Evolutionary conservation across 2,797 vertebrate species (phyloP).

Genomic region (Peromyscus aztecus): DNA sequence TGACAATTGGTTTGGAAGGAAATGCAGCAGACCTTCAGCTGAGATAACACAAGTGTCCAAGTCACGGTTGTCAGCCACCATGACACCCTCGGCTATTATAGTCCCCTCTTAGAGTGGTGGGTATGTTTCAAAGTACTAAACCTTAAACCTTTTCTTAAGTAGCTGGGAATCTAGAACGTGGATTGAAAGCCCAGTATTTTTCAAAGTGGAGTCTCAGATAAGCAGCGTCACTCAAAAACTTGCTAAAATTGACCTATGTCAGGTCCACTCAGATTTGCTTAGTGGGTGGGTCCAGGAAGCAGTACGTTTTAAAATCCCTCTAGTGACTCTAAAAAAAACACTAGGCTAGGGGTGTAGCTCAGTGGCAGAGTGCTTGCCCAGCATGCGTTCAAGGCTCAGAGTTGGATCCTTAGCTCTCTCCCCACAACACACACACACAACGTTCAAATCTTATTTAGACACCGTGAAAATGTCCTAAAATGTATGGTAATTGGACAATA

Average conservation of each 20-base stretch:
- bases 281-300: neutral
- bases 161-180: neutral
- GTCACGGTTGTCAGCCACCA: neutral
- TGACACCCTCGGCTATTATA: neutral
- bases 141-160: neutral
- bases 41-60: neutral
- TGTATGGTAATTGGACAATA: neutral
- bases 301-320: neutral
- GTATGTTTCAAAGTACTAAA: neutral
- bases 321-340: neutral
- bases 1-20: neutral
- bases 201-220: neutral
- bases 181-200: neutral
- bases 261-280: neutral
- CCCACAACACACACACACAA: neutral
- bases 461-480: neutral
- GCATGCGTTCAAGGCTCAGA: neutral
- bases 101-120: neutral
- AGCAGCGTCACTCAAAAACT: neutral
- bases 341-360: neutral
- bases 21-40: neutral
- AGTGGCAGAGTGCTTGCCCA: neutral
- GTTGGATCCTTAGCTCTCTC: neutral
- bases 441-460: neutral
- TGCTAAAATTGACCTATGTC: neutral